phyloP scores from a whole-genome alignment of 2,888 invertebrate genomes.

The Rosalia funebris region DNA sequence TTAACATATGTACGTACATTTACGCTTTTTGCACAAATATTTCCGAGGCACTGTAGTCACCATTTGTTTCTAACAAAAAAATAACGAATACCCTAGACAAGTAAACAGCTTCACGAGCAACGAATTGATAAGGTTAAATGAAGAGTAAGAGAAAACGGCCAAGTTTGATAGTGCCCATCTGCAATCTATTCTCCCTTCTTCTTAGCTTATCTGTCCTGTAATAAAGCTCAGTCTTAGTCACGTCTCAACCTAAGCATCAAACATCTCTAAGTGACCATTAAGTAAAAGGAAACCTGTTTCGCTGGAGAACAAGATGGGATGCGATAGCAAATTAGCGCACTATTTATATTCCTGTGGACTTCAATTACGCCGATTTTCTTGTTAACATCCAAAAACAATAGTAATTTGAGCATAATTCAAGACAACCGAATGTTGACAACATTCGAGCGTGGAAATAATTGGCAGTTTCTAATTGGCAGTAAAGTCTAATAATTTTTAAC shows the following conservation, averaged over 20 bases:
- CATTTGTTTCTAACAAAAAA: neutral
- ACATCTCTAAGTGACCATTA: conserved; percentile 50
- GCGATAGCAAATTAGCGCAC: conserved; percentile 48
- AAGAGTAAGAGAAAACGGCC: conserved; percentile 10
- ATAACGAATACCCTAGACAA: neutral
- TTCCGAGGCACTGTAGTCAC: neutral
- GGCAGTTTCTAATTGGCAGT: no score
- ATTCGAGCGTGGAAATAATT: no score
- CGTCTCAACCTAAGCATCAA: conserved; percentile 48
- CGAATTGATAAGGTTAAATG: conserved; percentile 19
- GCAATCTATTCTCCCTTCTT: conserved; percentile 29
- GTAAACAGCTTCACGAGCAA: conserved; percentile 9
- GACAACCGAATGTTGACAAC: no score
- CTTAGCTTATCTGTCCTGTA: conserved; percentile 36
- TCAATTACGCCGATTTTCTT: conserved; percentile 5
- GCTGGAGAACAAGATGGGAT: conserved; percentile 40
- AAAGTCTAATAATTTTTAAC: no score
- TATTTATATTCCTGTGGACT: conserved; percentile 47
- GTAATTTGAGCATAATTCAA: no score
- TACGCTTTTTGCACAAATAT: neutral
- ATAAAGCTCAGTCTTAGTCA: conserved; percentile 44
- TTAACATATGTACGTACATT: neutral
- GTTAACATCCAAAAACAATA: conserved; percentile 10
- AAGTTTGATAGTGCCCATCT: conserved; percentile 22
- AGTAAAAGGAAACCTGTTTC: conserved; percentile 42